phyloP scores from a whole-genome alignment of 1,140 invertebrate genomes.

The Zaprionus africanus region DNA sequence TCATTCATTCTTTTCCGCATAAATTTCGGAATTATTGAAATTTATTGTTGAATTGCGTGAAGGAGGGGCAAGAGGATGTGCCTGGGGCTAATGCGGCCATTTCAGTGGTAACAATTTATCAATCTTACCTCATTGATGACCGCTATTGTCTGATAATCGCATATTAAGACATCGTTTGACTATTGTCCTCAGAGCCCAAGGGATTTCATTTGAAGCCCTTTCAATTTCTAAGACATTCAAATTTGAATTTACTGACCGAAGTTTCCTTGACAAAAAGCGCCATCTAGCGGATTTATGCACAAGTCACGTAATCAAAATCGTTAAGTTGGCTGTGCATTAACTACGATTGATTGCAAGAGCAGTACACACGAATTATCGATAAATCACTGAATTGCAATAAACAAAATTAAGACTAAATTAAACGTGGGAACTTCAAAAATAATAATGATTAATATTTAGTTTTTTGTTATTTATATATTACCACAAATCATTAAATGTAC shows the following conservation, averaged over 20 bases:
- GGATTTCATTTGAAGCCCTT: not conserved
- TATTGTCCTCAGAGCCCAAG: slow-evolving; percentile 1
- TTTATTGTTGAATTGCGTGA: slow-evolving; percentile 62
- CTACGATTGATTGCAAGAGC: not conserved
- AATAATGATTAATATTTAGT: not conserved
- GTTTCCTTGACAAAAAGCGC: not conserved
- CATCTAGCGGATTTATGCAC: not conserved
- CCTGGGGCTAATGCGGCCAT: slow-evolving; percentile 40
- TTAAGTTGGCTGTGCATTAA: not conserved
- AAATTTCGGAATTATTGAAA: slow-evolving; percentile 81
- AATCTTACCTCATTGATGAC: slow-evolving; percentile 35
- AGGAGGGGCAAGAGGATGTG: not conserved
- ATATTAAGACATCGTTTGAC: slow-evolving; percentile 31
- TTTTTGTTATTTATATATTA: not conserved
- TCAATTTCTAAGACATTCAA: not conserved
- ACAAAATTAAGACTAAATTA: not conserved
- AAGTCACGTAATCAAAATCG: not conserved
- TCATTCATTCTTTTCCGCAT: slow-evolving; percentile 52
- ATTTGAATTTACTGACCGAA: not conserved
- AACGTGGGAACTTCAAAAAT: too few relatives aligned
- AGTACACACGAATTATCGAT: not conserved
- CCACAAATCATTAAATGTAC: not conserved
- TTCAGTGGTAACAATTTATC: slow-evolving; percentile 39
- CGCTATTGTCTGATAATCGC: slow-evolving; percentile 55
- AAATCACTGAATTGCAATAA: not conserved